phyloP scores from a whole-genome alignment of 2,113 vertebrate species.

The Arenaria interpres region DNA sequence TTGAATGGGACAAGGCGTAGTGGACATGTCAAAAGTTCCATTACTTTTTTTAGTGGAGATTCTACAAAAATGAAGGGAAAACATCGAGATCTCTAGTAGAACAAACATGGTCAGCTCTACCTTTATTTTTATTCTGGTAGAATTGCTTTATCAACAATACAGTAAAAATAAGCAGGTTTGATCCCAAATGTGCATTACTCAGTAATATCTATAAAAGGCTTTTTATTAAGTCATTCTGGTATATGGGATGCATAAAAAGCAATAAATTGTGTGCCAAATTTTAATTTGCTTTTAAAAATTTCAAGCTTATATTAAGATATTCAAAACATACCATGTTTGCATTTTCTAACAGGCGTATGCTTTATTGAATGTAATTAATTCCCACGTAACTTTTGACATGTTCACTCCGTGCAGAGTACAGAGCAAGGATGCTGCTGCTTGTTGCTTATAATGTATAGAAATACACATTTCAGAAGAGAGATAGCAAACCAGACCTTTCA shows the following conservation, averaged over 20 bases:
- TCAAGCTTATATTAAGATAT: not conserved
- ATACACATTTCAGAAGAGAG: not conserved
- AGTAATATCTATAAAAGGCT: not conserved
- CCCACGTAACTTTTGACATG: conserved; percentile 55
- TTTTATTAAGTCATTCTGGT: not conserved
- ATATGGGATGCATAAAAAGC: conserved; percentile 17
- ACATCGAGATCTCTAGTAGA: not conserved
- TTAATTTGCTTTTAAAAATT: not conserved
- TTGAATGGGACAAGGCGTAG: conserved; percentile 21
- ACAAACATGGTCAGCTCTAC: not conserved
- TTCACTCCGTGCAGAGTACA: conserved; percentile 48
- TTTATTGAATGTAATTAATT: not conserved
- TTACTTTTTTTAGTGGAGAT: not conserved
- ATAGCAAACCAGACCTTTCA: not conserved
- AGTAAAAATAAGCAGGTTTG: not conserved
- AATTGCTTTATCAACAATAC: not conserved
- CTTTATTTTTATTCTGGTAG: not conserved
- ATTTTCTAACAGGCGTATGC: not conserved
- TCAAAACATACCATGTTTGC: not conserved
- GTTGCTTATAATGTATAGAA: not conserved
- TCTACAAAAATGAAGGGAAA: conserved; percentile 9
- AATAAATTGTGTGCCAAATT: conserved; percentile 42
- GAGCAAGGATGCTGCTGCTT: not conserved
- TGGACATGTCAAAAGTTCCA: conserved; percentile 66
- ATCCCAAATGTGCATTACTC: not conserved